phyloP scores from a whole-genome alignment of 1,140 invertebrate species.

The Eciton burchellii region DNA sequence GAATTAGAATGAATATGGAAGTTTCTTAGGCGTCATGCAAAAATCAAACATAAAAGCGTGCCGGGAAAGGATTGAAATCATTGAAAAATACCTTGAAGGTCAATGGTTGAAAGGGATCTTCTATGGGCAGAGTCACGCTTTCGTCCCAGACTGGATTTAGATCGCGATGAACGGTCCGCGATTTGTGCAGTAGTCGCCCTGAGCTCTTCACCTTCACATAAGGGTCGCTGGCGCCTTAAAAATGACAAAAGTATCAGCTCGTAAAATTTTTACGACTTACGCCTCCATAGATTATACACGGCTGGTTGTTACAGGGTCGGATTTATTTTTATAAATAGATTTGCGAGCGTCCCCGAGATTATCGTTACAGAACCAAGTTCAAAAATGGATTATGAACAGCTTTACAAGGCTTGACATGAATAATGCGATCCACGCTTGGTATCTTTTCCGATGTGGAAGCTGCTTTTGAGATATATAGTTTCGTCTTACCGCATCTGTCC shows the following conservation, averaged over 20 bases:
- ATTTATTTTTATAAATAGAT: conserved; percentile 4
- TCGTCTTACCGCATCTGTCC: conserved; percentile 95
- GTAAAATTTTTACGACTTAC: neutral
- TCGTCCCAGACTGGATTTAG: conserved; percentile 98
- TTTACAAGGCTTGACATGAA: too few relatives aligned
- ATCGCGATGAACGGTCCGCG: conserved; percentile 95
- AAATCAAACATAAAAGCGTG: too few relatives aligned
- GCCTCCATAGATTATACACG: neutral
- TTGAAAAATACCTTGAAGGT: conserved; percentile 91
- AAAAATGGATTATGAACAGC: too few relatives aligned
- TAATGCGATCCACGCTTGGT: neutral
- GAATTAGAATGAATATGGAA: too few relatives aligned
- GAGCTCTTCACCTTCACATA: conserved; percentile 99
- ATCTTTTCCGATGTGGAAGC: neutral
- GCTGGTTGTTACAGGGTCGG: too few relatives aligned
- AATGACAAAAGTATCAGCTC: conserved; percentile 50
- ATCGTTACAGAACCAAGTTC: too few relatives aligned
- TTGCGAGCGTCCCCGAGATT: too few relatives aligned
- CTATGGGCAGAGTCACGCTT: conserved; percentile 96
- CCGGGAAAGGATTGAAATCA: too few relatives aligned
- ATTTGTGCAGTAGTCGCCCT: conserved; percentile 96
- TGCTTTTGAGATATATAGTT: conserved; percentile 41
- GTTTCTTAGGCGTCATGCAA: too few relatives aligned
- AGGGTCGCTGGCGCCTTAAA: conserved; percentile 96
- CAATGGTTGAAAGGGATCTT: conserved; percentile 96